Percentiles rank a stretch among this genome's conserved stretches.
Evolutionary conservation across 2,888 invertebrate species (phyloP).

Genomic region (Pemphredon lugubris): DNA sequence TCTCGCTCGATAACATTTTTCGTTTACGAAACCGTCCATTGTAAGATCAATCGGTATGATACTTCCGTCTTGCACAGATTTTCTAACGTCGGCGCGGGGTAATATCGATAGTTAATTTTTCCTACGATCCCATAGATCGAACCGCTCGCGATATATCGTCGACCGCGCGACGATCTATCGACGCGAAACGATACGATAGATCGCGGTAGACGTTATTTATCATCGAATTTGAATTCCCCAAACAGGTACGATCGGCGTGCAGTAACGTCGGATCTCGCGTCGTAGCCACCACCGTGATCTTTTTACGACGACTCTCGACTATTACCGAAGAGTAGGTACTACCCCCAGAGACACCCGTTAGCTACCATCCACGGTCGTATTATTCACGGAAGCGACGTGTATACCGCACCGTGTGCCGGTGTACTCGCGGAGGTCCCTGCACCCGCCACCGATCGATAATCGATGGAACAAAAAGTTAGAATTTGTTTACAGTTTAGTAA

Average conservation of each 20-base stretch:
- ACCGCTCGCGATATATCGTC: too few relatives aligned
- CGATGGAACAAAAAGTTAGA: conserved; percentile 76
- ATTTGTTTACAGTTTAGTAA: conserved; percentile 80
- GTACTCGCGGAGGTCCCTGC: conserved; percentile 72
- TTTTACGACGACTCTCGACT: not conserved
- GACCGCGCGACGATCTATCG: too few relatives aligned
- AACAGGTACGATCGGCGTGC: not conserved
- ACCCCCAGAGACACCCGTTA: conserved; percentile 42
- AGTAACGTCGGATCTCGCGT: not conserved
- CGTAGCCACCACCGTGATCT: not conserved
- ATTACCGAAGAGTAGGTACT: conserved; percentile 7
- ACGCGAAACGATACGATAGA: too few relatives aligned
- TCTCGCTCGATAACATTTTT: too few relatives aligned
- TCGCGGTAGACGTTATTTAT: too few relatives aligned
- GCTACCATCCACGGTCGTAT: conserved; percentile 50
- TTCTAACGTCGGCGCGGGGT: too few relatives aligned
- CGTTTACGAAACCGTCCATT: too few relatives aligned
- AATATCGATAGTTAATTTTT: too few relatives aligned
- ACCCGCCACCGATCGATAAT: conserved; percentile 76
- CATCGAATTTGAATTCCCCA: not conserved
- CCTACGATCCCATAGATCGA: too few relatives aligned
- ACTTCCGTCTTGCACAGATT: too few relatives aligned
- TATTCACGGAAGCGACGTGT: conserved; percentile 64
- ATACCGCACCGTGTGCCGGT: conserved; percentile 53
- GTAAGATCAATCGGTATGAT: too few relatives aligned